Conservation (phyloP, 2,797 vertebrate species). For the Eulemur rubriventer region DNA sequence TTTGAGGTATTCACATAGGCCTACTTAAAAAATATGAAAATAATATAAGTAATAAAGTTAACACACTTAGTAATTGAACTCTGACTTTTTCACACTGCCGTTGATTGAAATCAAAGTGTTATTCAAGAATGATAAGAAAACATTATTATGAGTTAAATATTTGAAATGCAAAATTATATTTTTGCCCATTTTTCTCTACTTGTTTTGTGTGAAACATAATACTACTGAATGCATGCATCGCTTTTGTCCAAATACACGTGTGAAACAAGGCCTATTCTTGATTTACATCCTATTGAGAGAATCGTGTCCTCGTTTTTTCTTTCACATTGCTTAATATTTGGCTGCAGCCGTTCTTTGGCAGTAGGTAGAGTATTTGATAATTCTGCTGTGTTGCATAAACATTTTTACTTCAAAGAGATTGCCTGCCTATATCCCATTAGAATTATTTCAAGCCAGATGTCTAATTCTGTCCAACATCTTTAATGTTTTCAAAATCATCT, state of each 20-base stretch:
- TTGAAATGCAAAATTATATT: background rate
- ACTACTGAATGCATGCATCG: background rate
- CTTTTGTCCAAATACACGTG: background rate
- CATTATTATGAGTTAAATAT: background rate
- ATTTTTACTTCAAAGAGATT: conserved; percentile 65
- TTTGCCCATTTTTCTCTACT: background rate
- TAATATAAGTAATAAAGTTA: background rate
- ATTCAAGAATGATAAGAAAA: background rate
- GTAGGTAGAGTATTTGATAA: conserved; percentile 24
- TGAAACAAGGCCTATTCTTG: conserved; percentile 19
- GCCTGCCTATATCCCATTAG: background rate
- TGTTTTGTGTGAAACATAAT: background rate
- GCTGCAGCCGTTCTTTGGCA: background rate
- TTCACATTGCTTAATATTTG: conserved; percentile 59
- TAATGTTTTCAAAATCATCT: conserved; percentile 48
- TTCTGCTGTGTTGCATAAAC: conserved; percentile 64
- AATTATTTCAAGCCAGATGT: conserved; percentile 58
- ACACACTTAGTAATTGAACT: background rate
- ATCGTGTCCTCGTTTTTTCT: background rate
- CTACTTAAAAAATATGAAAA: conserved; percentile 43
- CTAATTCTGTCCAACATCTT: conserved; percentile 41
- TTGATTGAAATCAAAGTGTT: conserved; percentile 23
- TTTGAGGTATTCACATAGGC: background rate
- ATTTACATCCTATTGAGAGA: conserved; percentile 19
- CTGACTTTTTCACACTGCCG: background rate